Evolutionary conservation across 2,113 vertebrate genomes (phyloP).

Genomic region (Dasypus novemcinctus): DNA sequence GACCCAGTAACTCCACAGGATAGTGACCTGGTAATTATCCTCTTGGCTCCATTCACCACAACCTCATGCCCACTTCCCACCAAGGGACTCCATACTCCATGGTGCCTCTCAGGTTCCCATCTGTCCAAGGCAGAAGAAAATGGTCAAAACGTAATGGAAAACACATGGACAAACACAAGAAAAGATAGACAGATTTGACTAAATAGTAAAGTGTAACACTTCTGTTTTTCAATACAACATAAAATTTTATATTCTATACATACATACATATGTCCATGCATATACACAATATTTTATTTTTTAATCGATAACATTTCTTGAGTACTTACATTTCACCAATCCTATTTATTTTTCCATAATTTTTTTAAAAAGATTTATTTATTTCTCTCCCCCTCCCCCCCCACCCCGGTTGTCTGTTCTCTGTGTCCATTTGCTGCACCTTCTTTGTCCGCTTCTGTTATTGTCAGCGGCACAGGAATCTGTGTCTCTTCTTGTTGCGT

Average conservation of each 20-base stretch:
- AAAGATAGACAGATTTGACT: background rate
- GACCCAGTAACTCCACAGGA: slow-evolving; percentile 60
- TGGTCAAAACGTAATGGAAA: background rate
- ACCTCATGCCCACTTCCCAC: slow-evolving; percentile 1
- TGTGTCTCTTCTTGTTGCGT: no score
- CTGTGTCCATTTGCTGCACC: no score
- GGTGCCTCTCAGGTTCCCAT: slow-evolving; percentile 7
- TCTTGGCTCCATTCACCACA: slow-evolving; percentile 54
- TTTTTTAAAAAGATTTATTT: no score
- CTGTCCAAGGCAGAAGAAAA: slow-evolving; percentile 28
- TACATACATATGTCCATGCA: background rate
- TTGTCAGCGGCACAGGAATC: no score
- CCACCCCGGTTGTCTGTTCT: no score
- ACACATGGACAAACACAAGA: background rate
- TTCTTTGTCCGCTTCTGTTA: no score
- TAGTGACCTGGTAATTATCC: slow-evolving; percentile 65
- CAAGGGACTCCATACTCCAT: background rate
- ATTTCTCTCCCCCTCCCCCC: no score
- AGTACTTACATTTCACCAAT: background rate
- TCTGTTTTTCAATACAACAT: background rate
- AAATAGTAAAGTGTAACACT: background rate
- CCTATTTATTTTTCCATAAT: background rate
- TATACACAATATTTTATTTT: background rate
- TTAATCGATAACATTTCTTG: slow-evolving; percentile 30
- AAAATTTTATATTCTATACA: background rate